Percentiles rank a stretch among this genome's conserved stretches.
These are phyloP conservation scores for Ptilorrhoa leucosticta DNA, from an alignment of 2,113 vertebrate species.

Conservation along the genomic window DNA sequence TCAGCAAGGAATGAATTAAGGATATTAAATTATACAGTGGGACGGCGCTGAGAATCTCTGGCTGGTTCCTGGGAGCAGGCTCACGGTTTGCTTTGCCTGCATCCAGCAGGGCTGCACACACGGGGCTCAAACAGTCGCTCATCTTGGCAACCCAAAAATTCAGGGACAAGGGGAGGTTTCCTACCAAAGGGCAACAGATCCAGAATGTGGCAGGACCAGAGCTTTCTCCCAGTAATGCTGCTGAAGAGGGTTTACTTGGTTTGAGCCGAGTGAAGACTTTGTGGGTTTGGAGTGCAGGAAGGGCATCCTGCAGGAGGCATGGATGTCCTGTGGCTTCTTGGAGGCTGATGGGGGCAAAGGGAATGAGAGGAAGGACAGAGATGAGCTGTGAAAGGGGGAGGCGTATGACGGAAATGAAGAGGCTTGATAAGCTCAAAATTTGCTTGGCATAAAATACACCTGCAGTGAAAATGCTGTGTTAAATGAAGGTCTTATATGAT, in stretches of 20 bases:
- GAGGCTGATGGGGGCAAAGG: not conserved
- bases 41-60: not conserved
- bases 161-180: not conserved
- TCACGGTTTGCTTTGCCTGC: not conserved
- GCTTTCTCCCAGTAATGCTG: not conserved
- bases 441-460: not conserved
- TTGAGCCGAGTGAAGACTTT: not conserved
- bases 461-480: not conserved
- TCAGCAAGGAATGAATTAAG: not conserved
- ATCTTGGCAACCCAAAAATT: not conserved
- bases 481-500: not conserved
- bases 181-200: not conserved
- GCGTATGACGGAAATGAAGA: not conserved
- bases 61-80: not conserved
- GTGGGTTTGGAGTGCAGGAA: not conserved
- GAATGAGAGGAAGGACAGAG: not conserved
- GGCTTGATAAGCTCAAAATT: not conserved
- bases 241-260: not conserved
- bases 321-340: not conserved
- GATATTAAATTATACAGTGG: not conserved
- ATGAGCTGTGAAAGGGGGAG: not conserved
- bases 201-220: not conserved
- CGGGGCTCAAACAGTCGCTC: not conserved
- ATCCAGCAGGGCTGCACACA: not conserved
- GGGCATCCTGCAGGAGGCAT: not conserved